Base-by-base conservation (phyloP, 2,888 invertebrate genomes). In the Cheilosia pagana region DNA sequence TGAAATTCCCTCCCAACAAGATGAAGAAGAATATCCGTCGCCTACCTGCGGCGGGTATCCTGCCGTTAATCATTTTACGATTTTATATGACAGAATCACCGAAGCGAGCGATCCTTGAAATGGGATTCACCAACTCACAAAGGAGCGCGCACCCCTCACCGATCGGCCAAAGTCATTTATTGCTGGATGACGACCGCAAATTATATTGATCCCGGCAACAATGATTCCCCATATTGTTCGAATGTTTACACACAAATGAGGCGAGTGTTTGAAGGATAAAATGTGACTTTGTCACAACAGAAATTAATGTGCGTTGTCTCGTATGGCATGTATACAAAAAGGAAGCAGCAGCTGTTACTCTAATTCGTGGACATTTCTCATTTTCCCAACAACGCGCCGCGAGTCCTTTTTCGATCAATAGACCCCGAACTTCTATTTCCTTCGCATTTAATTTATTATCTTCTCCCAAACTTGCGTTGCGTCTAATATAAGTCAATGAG, bases 271-370 rank as follows among this genome's bases (percentile, higher is more conserved):
- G 50, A 35, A 53, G 55, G 57, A 75, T 60, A 85, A 81, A 81
- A 71, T 81, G 81, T 81, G 85, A 85, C 76, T 71, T 76, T 85
- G 85, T 85, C 85, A 85, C 85, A 85, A 85, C 81, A 85, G n/a
- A 71, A 85, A 81, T 81, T 85, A 85, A 85, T 65, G 71, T 39
- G 48, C 55, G 48, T 52, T 39, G 50, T 43, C 43, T 39, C 23
- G 53, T 35, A 31, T 63, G 39, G 23, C n/a, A 55, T 50, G n/a
- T 48, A 50, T 35, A 57, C 35, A 62, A 74, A 16, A 14, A 78
- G 70, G 70, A 70, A 83, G 57, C 63, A 68, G 52, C 57, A 70
- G 85, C 85, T 85, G 85, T 81, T 85, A 55, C 74, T 31, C 39
- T 75, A 75, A 79, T 85, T 85, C 75, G 81, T 67, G 62, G 63